Evolutionary conservation across 2,888 invertebrate genomes (phyloP).

Genomic region (Nyleta sp.): DNA sequence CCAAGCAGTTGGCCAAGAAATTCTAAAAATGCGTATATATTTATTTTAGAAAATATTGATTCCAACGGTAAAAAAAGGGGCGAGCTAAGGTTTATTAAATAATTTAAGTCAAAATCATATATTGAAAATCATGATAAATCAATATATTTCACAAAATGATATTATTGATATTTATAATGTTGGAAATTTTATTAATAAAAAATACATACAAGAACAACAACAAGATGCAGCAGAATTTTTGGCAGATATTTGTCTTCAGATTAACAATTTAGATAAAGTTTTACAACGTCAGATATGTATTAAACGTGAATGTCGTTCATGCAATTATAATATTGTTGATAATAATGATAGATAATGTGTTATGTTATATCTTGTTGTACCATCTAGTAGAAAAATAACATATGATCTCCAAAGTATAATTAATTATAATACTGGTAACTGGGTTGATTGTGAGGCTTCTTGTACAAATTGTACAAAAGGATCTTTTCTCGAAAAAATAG

Average conservation of each 20-base stretch:
- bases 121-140: too few species aligned
- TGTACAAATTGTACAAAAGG: background rate
- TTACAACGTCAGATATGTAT: conserved; percentile 11
- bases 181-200: too few species aligned
- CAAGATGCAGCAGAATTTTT: conserved; percentile 30
- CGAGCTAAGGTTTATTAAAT: too few species aligned
- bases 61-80: too few species aligned
- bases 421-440: conserved; percentile 3
- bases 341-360: background rate
- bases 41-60: background rate
- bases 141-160: too few species aligned
- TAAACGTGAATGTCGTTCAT: conserved; percentile 7
- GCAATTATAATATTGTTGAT: conserved; percentile 9
- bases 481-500: background rate
- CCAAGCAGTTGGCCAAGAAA: background rate
- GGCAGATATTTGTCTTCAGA: background rate
- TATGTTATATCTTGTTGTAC: conserved; percentile 6
- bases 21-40: conserved; percentile 8
- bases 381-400: conserved; percentile 5
- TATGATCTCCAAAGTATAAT: conserved; percentile 19
- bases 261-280: conserved; percentile 1
- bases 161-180: too few species aligned
- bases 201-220: background rate
- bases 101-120: too few species aligned
- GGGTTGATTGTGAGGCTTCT: background rate